Base-by-base conservation (phyloP, 2,797 vertebrate genomes). In the Liasis olivaceus region DNA sequence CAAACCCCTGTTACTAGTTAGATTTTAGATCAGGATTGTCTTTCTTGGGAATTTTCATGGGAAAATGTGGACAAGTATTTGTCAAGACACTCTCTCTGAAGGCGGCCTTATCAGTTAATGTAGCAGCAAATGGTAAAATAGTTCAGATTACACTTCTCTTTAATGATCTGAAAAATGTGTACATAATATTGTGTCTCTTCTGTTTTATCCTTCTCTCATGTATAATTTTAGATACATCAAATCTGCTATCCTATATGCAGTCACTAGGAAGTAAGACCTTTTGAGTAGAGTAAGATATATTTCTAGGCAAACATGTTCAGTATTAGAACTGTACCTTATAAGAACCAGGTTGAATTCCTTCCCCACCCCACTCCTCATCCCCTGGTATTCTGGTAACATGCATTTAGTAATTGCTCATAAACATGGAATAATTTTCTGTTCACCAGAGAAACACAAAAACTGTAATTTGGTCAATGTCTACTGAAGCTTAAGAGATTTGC, bases 171-270 rank as follows among this genome's bases (percentile, higher is more conserved):
- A 94, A 58, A 63, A 91, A 85, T 0, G 51, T 42, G 2, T 87
- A 92, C 93, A 88, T 47, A 86, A 93, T 28, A 85, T 64, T 92
- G 88, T 86, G 60, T 12, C 8, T 87, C 58, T 92, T 88, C 1
- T 1, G 2, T 91, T 92, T 93, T 84, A 63, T 90, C 0, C 0
- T 92, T 28, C 14, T 24, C 8, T 92, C 17, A 20, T n/a, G 26
- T 6, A 69, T 26, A 58, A 31, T 85, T 85, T 85, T 85, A 84
- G 63, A 85, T 85, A 20, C 72, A 26, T 88, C 24, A 88, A 88
- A n/a, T 26, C 7, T 66, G 3, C 63, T 20, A 20, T 20, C 60
- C 26, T 54, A 54, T 28, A 17, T 24, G 3, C 4, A 89, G 22
- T 42, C 22, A 87, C 4, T 62, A 62, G 86, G 31, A 36, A 60